Conservation (phyloP, 1,140 invertebrate genomes). For the Pseudomyrmex flavicornis region DNA sequence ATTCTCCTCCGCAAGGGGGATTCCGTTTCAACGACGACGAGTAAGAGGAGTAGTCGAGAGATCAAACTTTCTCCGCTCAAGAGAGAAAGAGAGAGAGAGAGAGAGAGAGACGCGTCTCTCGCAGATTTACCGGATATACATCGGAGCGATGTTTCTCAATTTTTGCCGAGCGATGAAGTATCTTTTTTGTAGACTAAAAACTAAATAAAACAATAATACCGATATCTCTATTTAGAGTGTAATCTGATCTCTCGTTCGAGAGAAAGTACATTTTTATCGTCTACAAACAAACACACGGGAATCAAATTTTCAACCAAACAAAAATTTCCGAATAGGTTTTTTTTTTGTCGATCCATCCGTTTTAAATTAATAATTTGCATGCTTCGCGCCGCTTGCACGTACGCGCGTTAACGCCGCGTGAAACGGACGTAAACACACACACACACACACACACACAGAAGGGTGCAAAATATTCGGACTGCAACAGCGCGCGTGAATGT, state of each 20-base stretch:
- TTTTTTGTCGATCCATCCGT: too few relatives aligned
- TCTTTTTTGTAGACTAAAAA: neutral
- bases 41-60: slow-evolving; percentile 62
- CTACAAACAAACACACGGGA: too few relatives aligned
- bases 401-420: neutral
- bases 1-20: slow-evolving; percentile 57
- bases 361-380: neutral
- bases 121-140: neutral
- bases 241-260: neutral
- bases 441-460: neutral
- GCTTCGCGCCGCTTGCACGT: neutral
- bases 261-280: too few relatives aligned
- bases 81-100: neutral
- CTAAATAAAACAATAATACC: neutral
- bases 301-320: too few relatives aligned
- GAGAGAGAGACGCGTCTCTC: neutral
- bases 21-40: slow-evolving; percentile 39
- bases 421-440: neutral
- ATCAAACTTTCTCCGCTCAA: slow-evolving; percentile 57
- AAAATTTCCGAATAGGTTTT: too few relatives aligned
- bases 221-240: too few relatives aligned
- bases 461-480: slow-evolving; percentile 42
- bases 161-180: neutral
- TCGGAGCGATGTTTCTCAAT: slow-evolving; percentile 36
- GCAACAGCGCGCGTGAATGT: neutral